Evolutionary conservation across 2,888 invertebrate species (phyloP), one percentile per base, ranked within the genome.

Genomic region (Habroteleia sp.): DNA sequence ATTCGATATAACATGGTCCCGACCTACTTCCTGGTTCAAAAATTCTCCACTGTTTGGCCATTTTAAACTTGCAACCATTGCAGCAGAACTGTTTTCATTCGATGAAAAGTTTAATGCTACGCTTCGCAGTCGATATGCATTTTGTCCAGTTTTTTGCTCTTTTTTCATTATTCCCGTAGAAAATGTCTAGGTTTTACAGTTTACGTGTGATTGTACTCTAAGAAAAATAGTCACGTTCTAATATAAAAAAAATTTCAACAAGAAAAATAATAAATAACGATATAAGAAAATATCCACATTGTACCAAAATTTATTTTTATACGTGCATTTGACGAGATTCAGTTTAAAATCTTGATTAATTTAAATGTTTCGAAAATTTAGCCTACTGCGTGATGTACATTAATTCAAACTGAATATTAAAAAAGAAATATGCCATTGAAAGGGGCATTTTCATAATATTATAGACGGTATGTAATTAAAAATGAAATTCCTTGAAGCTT

Each of bases 21-120:
- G 65, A 72, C 63, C 50, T 65, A 72, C 42, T 58, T 72, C 63
- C 25, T 29, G 14, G 8, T 50, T 54, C 65, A 44, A 65, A 63
- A 65, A 54, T 37, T 14, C 25, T 29, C 17, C 33, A 23, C 42
- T 14, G n/a, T 29, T 54, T 65, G 54, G 37, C 65, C 52, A 44
- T 44, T 65, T 54, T 35, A 37, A 29, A 44, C 29, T 54, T 20
- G 54, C 23, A 46, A 65, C 52, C 63, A 35, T 62, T 39, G 41
- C 25, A 41, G 14, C 23, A 17, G 31, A 41, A 50, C 41, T 33
- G 33, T 50, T 63, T 42, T 33, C 33, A 50, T 37, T 63, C 33
- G 31, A 13, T 23, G 39, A 63, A 63, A 63, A 31, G 8, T 50
- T 63, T 39, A 29, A 48, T 48, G 33, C 20, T 8, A 17, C 25